A percentile compares a stretch with the other conserved stretches of the same genome.
Evolutionary conservation across 1,140 invertebrate species (phyloP).

Genomic region (Brachionus asplanchnoidis): DNA sequence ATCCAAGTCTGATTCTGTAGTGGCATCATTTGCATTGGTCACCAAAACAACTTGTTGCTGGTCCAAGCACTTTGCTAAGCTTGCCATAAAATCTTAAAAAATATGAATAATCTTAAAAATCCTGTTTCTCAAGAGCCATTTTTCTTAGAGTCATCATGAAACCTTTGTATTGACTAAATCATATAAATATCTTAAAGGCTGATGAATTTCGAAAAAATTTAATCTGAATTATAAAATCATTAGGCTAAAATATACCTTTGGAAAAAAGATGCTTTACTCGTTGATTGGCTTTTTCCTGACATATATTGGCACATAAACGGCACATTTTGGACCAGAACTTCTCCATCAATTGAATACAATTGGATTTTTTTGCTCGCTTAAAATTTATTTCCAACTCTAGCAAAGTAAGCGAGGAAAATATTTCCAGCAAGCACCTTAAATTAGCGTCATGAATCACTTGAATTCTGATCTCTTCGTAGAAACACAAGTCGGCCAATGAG

Average conservation of each 20-base stretch:
- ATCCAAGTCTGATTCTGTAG: slow-evolving; percentile 2
- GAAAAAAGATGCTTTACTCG: not conserved
- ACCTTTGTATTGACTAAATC: not conserved
- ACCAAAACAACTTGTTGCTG: not conserved
- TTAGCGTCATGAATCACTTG: slow-evolving; percentile 35
- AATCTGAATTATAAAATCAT: not conserved
- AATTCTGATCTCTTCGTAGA: slow-evolving; percentile 32
- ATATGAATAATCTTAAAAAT: not conserved
- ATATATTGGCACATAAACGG: slow-evolving; percentile 11
- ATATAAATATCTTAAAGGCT: not conserved
- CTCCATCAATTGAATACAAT: slow-evolving; percentile 15
- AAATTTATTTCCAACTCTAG: not conserved
- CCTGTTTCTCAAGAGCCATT: not conserved
- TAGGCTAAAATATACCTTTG: slow-evolving; percentile 7
- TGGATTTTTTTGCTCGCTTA: not conserved
- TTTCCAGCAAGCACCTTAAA: not conserved
- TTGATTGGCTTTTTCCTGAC: slow-evolving; percentile 28
- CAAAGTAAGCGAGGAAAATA: not conserved
- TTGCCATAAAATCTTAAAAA: slow-evolving; percentile 27
- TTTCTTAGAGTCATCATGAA: not conserved
- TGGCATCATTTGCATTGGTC: not conserved
- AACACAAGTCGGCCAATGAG: slow-evolving; percentile 36
- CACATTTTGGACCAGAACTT: slow-evolving; percentile 42
- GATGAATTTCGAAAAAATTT: not conserved
- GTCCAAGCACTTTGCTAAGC: not conserved